Conservation (phyloP, 2,888 invertebrate species). For the Drosophila mimica region DNA sequence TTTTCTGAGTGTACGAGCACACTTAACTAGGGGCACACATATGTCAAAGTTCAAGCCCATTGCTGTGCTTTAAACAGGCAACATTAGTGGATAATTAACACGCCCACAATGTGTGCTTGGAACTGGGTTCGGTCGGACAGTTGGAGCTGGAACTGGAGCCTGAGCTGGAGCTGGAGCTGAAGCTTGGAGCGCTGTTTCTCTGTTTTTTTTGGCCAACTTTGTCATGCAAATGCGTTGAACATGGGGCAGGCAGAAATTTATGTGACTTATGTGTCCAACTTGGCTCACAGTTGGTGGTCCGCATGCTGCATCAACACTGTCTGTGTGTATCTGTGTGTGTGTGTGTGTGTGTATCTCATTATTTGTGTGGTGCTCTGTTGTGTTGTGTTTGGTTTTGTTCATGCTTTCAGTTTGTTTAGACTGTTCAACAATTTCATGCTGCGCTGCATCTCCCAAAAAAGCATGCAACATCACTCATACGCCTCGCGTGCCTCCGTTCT, state of each 20-base stretch:
- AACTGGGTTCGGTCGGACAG: constrained; percentile 17
- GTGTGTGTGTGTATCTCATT: not conserved
- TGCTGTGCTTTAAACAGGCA: constrained; percentile 60
- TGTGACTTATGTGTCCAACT: constrained; percentile 53
- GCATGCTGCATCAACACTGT: constrained; percentile 16
- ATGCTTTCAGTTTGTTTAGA: constrained; percentile 33
- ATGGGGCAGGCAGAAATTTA: constrained; percentile 53
- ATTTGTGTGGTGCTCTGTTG: not conserved
- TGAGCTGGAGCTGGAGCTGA: constrained; percentile 1
- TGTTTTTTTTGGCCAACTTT: constrained; percentile 74
- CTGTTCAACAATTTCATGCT: constrained; percentile 62
- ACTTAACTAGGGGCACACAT: constrained; percentile 1
- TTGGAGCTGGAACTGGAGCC: constrained; percentile 9
- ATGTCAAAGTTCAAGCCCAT: constrained; percentile 69
- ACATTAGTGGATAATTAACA: constrained; percentile 80
- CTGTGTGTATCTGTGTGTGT: not conserved
- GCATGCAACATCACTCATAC: constrained; percentile 64
- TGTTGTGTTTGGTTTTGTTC: not conserved
- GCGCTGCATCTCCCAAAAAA: constrained; percentile 40
- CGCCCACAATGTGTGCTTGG: constrained; percentile 64
- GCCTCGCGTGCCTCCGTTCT: constrained; percentile 29
- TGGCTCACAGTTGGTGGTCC: constrained; percentile 67
- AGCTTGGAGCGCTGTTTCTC: constrained; percentile 5
- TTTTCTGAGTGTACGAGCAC: not conserved
- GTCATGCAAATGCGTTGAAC: constrained; percentile 73